Evolutionary conservation across 2,113 vertebrate genomes (phyloP).

Genomic region (Eleginops maclovinus): DNA sequence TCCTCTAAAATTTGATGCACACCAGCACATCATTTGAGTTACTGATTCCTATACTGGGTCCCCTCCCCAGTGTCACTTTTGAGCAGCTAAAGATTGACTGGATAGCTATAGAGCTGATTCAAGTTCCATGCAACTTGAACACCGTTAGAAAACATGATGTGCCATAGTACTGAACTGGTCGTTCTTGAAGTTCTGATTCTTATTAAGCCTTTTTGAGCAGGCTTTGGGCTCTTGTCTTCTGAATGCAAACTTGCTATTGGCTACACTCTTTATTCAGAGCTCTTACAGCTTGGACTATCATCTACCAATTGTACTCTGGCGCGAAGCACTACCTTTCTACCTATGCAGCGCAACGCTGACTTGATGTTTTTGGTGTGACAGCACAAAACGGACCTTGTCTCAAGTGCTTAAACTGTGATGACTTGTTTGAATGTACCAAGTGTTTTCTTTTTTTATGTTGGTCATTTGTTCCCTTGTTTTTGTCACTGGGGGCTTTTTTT

Average conservation of each 20-base stretch:
- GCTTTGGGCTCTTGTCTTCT: constrained; percentile 45
- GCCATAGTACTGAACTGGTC: constrained; percentile 59
- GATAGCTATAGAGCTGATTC: constrained; percentile 19
- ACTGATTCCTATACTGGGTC: constrained; percentile 15
- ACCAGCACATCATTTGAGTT: constrained; percentile 67
- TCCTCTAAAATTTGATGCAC: constrained; percentile 51
- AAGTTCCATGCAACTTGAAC: constrained; percentile 36
- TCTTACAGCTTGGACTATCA: constrained; percentile 49
- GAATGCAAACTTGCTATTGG: constrained; percentile 43
- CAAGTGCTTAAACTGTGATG: constrained; percentile 89
- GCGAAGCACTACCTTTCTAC: constrained; percentile 76
- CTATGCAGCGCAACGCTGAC: constrained; percentile 78
- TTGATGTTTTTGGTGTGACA: constrained; percentile 72
- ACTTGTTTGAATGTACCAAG: constrained; percentile 85
- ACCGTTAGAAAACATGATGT: constrained; percentile 49
- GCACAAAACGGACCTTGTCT: constrained; percentile 79
- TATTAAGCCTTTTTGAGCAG: constrained; percentile 35
- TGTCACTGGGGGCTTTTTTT: constrained; percentile 56
- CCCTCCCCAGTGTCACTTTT: constrained; percentile 27
- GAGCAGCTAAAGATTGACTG: constrained; percentile 1
- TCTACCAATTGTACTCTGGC: constrained; percentile 53
- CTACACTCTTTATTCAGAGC: constrained; percentile 39
- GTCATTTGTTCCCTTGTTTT: constrained; percentile 52
- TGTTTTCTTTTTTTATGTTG: constrained; percentile 80
- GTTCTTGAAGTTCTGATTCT: constrained; percentile 28